These are phyloP conservation scores for Hiodon alosoides DNA, from an alignment of 2,113 vertebrate genomes.

Conservation along the genomic window DNA sequence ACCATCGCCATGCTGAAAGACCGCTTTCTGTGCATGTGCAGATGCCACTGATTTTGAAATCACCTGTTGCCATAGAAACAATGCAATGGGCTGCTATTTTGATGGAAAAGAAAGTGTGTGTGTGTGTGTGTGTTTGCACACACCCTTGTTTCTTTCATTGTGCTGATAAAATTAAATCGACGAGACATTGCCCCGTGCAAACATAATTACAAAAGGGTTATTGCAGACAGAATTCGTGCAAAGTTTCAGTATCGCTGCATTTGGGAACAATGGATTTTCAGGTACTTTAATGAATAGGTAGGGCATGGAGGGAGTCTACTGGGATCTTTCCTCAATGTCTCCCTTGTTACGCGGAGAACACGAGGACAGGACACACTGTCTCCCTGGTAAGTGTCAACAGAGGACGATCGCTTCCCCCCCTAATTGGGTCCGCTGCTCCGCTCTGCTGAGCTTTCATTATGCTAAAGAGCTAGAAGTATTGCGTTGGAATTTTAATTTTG, in stretches of 20 bases:
- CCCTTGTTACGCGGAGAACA: not conserved
- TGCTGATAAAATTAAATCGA: not conserved
- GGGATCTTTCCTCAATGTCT: not conserved
- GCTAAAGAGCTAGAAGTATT: conserved; percentile 22
- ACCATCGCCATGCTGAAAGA: not conserved
- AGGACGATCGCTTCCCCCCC: not conserved
- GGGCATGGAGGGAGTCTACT: not conserved
- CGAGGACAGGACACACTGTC: not conserved
- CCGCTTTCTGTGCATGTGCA: not conserved
- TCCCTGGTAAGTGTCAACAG: conserved; percentile 17
- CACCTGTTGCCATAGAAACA: conserved; percentile 50
- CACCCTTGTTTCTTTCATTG: conserved; percentile 8
- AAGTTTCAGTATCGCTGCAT: too few relatives aligned
- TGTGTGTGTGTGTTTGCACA: conserved; percentile 18
- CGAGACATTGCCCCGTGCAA: not conserved
- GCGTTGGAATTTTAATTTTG: conserved; percentile 40
- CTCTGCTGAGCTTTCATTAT: conserved; percentile 44
- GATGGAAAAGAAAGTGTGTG: not conserved
- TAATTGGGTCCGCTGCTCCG: conserved; percentile 47
- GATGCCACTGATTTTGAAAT: conserved; percentile 25
- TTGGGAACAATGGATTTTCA: too few relatives aligned
- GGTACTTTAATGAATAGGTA: too few relatives aligned
- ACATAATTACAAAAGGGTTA: too few relatives aligned
- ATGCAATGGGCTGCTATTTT: conserved; percentile 16
- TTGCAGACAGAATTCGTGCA: too few relatives aligned